A percentile compares a stretch with the other conserved stretches of the same genome.
phyloP scores from a whole-genome alignment of 2,888 invertebrate species.

The Nephrotoma guestfalica region DNA sequence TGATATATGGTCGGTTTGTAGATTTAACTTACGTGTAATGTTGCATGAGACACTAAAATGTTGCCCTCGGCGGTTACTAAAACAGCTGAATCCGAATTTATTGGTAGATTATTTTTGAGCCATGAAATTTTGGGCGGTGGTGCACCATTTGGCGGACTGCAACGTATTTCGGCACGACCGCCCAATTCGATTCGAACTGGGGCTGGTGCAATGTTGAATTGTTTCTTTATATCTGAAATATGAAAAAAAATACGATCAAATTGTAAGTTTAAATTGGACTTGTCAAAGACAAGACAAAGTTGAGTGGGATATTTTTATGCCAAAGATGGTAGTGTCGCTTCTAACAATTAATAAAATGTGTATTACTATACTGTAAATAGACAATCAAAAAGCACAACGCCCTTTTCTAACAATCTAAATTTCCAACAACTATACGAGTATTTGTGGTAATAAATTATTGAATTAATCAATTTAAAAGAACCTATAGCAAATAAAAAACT shows the following conservation, averaged over 20 bases:
- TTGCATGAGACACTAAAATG: constrained; percentile 72
- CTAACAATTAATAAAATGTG: no score
- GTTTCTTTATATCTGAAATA: constrained; percentile 68
- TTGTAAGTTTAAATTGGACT: background rate
- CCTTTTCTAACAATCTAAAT: no score
- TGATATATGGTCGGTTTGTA: background rate
- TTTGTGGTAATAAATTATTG: no score
- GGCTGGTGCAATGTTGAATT: constrained; percentile 76
- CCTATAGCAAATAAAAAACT: no score
- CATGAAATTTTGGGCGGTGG: constrained; percentile 77
- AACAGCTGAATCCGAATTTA: constrained; percentile 37
- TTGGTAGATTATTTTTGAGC: constrained; percentile 64
- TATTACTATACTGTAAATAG: no score
- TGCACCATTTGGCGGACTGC: constrained; percentile 74
- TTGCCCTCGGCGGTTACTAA: constrained; percentile 76
- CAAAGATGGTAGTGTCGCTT: no score
- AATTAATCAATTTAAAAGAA: no score
- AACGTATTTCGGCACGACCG: constrained; percentile 69
- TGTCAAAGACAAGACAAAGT: background rate
- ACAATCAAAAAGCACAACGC: no score
- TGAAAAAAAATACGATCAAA: background rate
- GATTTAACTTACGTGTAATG: constrained; percentile 33
- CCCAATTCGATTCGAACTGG: constrained; percentile 69
- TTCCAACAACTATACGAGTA: no score
- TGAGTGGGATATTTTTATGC: no score